Percentiles rank a stretch among this genome's conserved stretches.
phyloP scores from a whole-genome alignment of 2,113 vertebrate genomes.

The Onychorhynchus coronatus region DNA sequence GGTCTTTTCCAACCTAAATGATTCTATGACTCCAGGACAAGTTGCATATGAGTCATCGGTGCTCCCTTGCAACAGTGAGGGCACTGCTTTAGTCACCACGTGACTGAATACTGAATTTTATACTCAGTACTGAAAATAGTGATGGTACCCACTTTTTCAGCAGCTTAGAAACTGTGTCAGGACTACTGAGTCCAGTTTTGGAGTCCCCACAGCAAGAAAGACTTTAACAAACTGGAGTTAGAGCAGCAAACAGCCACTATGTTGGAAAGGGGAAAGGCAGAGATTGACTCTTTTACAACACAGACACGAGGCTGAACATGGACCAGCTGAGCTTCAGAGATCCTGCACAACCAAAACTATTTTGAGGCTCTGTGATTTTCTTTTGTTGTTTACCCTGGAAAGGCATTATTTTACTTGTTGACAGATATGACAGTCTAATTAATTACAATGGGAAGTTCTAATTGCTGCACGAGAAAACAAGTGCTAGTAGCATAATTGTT shows the following conservation, averaged over 20 bases:
- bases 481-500: background rate
- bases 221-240: background rate
- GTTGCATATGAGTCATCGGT: background rate
- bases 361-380: background rate
- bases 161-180: background rate
- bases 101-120: too few species aligned
- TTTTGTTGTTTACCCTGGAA: background rate
- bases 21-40: background rate
- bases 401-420: background rate
- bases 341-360: background rate
- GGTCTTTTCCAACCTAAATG: background rate
- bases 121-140: rapidly evolving
- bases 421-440: background rate
- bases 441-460: background rate
- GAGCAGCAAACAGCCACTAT: background rate
- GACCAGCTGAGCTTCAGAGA: background rate
- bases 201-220: background rate
- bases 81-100: background rate
- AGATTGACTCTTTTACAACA: background rate
- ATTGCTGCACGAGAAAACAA: background rate
- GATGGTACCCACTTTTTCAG: background rate
- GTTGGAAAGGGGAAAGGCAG: background rate
- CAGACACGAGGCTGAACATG: background rate
- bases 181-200: background rate
- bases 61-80: background rate